Evolutionary conservation across 2,888 invertebrate genomes (phyloP).

Genomic region (Phasia obesa): DNA sequence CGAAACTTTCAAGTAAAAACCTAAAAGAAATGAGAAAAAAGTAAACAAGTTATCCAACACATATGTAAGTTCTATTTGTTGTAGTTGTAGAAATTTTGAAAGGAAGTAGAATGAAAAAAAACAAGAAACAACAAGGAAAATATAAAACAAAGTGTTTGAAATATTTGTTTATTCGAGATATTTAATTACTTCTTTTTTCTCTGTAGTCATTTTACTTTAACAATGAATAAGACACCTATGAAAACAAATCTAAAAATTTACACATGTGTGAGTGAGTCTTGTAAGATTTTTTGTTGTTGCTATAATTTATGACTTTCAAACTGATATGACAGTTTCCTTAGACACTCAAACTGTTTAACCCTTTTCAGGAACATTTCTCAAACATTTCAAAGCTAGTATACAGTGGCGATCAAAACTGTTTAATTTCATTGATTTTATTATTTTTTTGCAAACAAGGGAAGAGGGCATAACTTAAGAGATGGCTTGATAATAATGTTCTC

Average conservation of each 20-base stretch:
- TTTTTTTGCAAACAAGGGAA: too few species aligned
- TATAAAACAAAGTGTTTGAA: slow-evolving; percentile 18
- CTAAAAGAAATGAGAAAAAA: background rate
- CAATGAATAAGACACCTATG: background rate
- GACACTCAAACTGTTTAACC: slow-evolving; percentile 50
- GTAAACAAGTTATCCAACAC: slow-evolving; percentile 18
- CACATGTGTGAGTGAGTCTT: background rate
- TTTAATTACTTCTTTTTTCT: slow-evolving; percentile 21
- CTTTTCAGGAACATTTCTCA: slow-evolving; percentile 19
- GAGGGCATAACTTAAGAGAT: too few species aligned
- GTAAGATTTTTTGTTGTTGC: slow-evolving; percentile 32
- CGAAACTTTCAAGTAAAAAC: background rate
- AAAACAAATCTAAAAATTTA: background rate
- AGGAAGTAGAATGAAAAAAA: background rate
- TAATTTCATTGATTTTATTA: background rate
- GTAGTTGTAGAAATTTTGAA: background rate
- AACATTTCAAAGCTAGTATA: background rate
- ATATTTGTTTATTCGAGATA: slow-evolving; percentile 28
- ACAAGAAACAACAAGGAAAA: background rate
- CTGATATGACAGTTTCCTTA: slow-evolving; percentile 72
- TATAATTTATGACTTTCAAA: slow-evolving; percentile 72
- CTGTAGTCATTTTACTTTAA: slow-evolving; percentile 14
- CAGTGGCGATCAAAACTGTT: background rate
- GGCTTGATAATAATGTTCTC: too few species aligned
- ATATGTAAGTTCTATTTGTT: slow-evolving; percentile 21